Base-by-base conservation (phyloP, 1,140 invertebrate genomes). In the Euura saliciscinereae region DNA sequence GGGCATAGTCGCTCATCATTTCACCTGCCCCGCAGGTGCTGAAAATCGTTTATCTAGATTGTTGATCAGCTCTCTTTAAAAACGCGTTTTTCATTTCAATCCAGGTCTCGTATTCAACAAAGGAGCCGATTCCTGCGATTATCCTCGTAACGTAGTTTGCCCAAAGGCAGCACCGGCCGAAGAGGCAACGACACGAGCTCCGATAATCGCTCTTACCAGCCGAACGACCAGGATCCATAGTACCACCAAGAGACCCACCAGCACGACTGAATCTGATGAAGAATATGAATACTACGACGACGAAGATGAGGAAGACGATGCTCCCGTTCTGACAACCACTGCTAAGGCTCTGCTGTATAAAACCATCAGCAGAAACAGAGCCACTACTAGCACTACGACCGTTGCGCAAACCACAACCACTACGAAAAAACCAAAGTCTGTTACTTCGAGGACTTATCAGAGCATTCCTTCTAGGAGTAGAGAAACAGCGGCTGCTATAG, bases 1-100 rank as follows among this genome's bases (percentile, higher is more conserved):
- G 44, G 96, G 96, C 66, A 93, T 97, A 66, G 95, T 98, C 28
- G 95, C 96, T 6, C 96, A 98, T 88, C 94, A 96, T 79, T 98
- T 98, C 80, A 97, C 95, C 3, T 98, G 97, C 82, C 96, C 96
- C 0, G 95, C 95, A 71, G 95, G 93, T 91, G 88, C 77, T 67
- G 74, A 72, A 3, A 45, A 43, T 8, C 45, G 69, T 44, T 59
- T 28, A 64, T 75, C 73, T 64, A 45, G 43, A 45, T 28, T 28
- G 28, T 28, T 28, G 28, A 28, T 28, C 28, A 51, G 28, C 28
- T 28, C 28, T 28, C 28, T 28, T 28, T 28, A 28, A 28, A 28
- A 28, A 67, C 8, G 46, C 51, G 13, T 43, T 42, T 64, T 51
- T 64, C 69, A 2, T 3, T 65, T 72, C 46, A 76, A 78, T 80